phyloP scores from a whole-genome alignment of 2,113 vertebrate genomes.

The Cnemophilus loriae region DNA sequence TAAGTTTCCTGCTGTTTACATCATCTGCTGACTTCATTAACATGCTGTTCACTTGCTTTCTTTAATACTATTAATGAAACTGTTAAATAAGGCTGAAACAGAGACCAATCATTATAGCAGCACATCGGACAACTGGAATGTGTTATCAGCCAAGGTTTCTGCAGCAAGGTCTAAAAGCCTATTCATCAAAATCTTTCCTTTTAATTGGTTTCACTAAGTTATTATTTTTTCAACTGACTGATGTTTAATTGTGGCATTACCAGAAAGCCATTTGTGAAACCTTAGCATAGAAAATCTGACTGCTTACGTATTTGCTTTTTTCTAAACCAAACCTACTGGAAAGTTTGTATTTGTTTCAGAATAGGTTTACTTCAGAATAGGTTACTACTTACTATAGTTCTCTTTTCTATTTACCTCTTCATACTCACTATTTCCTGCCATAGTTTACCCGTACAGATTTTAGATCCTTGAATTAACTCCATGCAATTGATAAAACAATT shows the following conservation, averaged over 20 bases:
- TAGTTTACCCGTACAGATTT: background rate
- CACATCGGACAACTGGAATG: background rate
- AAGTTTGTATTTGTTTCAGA: background rate
- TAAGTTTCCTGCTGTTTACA: conserved; percentile 56
- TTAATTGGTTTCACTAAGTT: conserved; percentile 14
- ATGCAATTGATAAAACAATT: background rate
- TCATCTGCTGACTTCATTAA: conserved; percentile 55
- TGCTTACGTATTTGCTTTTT: background rate
- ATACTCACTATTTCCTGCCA: background rate
- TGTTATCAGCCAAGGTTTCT: background rate
- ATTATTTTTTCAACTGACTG: conserved; percentile 3
- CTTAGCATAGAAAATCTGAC: background rate
- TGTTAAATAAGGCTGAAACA: conserved; percentile 48
- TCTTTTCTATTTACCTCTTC: background rate
- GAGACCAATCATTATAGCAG: background rate
- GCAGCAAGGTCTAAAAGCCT: background rate
- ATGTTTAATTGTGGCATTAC: background rate
- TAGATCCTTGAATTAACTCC: background rate
- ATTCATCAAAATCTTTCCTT: background rate
- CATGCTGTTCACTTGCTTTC: conserved; percentile 51
- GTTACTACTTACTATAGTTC: background rate
- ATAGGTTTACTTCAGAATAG: background rate
- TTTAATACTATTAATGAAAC: conserved; percentile 48
- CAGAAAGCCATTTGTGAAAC: background rate
- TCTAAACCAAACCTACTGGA: background rate